phyloP scores from a whole-genome alignment of 2,797 vertebrate genomes.

The Atherinosoma microstoma region DNA sequence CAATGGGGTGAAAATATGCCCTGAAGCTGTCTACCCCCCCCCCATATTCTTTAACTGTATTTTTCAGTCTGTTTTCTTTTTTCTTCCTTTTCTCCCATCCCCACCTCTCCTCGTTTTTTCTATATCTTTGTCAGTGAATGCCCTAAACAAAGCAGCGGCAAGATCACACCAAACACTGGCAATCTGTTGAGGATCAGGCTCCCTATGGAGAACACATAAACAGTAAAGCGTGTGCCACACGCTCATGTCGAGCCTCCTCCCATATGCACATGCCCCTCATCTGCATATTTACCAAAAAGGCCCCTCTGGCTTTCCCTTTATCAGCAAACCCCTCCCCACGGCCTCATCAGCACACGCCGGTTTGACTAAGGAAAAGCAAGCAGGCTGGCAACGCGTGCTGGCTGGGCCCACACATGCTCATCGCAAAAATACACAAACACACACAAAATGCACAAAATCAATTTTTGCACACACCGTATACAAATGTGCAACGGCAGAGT shows the following conservation, averaged over 20 bases:
- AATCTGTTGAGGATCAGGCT: slow-evolving; percentile 91
- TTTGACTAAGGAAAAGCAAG: slow-evolving; percentile 74
- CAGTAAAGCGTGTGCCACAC: slow-evolving; percentile 90
- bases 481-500: slow-evolving; percentile 71
- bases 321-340: slow-evolving; percentile 81
- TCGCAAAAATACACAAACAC: slow-evolving; percentile 50
- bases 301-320: slow-evolving; percentile 82
- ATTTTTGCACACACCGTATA: slow-evolving; percentile 68
- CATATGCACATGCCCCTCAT: slow-evolving; percentile 84
- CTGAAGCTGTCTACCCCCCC: slow-evolving; percentile 80
- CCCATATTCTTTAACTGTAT: slow-evolving; percentile 73
- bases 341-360: slow-evolving; percentile 84
- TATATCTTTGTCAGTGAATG: slow-evolving; percentile 76
- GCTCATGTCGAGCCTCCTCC: slow-evolving; percentile 85
- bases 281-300: slow-evolving; percentile 88
- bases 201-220: slow-evolving; percentile 86
- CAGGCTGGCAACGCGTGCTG: slow-evolving; percentile 71
- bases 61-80: slow-evolving; percentile 70
- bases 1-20: slow-evolving; percentile 88
- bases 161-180: slow-evolving; percentile 87
- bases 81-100: slow-evolving; percentile 42
- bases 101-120: slow-evolving; percentile 66
- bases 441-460: slow-evolving; percentile 70
- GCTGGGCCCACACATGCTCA: slow-evolving; percentile 73
- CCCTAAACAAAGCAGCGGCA: slow-evolving; percentile 81